Evolutionary conservation across 2,113 vertebrate species (phyloP).

Genomic region (Pteropus alecto): DNA sequence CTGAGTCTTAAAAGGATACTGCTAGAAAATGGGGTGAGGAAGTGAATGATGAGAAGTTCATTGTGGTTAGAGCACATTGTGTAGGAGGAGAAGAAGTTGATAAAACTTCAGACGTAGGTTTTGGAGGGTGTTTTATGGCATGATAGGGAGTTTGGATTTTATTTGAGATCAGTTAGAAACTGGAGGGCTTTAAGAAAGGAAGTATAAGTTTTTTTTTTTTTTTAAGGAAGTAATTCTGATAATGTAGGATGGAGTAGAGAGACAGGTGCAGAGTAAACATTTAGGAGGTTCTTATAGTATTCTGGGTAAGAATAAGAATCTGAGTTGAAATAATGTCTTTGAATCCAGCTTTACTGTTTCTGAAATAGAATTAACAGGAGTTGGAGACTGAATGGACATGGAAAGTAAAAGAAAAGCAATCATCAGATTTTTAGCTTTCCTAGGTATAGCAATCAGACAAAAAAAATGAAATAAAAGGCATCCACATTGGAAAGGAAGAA

Average conservation of each 20-base stretch:
- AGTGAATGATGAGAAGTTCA: not conserved
- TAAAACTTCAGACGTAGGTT: not conserved
- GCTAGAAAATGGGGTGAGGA: not conserved
- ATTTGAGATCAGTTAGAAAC: not conserved
- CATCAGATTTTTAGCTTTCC: not conserved
- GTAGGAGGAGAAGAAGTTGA: not conserved
- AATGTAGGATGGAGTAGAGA: not conserved
- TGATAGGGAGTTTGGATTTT: not conserved
- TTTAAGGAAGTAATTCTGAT: not conserved
- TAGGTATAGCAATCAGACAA: no score
- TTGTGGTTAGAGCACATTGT: not conserved
- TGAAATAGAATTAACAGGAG: not conserved
- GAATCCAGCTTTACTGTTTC: not conserved
- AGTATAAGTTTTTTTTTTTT: not conserved
- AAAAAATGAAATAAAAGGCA: no score
- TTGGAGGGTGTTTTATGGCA: not conserved
- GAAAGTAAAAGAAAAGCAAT: not conserved
- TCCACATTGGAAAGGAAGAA: no score
- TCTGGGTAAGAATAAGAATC: not conserved
- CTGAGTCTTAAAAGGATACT: not conserved
- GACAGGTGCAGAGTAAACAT: not conserved
- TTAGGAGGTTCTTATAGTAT: not conserved
- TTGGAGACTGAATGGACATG: not conserved
- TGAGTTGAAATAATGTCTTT: not conserved
- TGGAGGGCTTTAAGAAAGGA: not conserved